Base-by-base conservation (phyloP, 2,888 invertebrate species). In the Allacma fusca region DNA sequence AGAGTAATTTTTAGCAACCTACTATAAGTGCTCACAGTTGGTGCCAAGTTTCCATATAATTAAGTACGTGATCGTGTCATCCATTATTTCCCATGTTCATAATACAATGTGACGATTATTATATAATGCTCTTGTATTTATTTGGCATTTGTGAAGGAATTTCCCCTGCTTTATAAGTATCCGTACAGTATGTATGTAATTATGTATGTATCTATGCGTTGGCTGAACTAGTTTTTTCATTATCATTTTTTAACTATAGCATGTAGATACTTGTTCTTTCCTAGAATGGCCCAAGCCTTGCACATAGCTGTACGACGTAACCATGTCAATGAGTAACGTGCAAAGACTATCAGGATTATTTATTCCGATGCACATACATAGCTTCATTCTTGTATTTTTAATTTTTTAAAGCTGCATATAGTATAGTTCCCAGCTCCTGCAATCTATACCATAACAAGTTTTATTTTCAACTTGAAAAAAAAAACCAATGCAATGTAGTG, bases 1-100 rank as follows among this genome's bases (percentile, higher is more conserved):
- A 34, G 50, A 50, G 50, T 9, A 2, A 5, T 16, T 50, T 50
- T 19, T 50, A 12, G n/a, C 4, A 12, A 2, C 19, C 4, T 34
- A 34, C 4, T 4, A 7, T 7, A 50, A 50, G 50, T 50, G 50
- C n/a, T 13, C 50, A 50, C 50, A 50, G 50, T 50, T 50, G 50
- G 50, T 50, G 50, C 50, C 50, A 50, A 50, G 50, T 50, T 9
- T 19, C 50, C 16, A 16, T 50, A n/a, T 50, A 50, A 50, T 50
- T 50, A 50, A 50, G 50, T 50, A 50, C 50, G 50, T 50, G 50
- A 50, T 50, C 50, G 50, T 50, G 50, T n/a, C 50, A 50, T 50
- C 16, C 50, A 50, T 50, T 50, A 50, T 50, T 50, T 50, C 50
- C 19, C 50, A 50, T 50, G 50, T 50, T 50, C 4, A 50, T 50